Evolutionary conservation across 2,888 invertebrate species (phyloP).

Genomic region (Ctenicera cuprea): DNA sequence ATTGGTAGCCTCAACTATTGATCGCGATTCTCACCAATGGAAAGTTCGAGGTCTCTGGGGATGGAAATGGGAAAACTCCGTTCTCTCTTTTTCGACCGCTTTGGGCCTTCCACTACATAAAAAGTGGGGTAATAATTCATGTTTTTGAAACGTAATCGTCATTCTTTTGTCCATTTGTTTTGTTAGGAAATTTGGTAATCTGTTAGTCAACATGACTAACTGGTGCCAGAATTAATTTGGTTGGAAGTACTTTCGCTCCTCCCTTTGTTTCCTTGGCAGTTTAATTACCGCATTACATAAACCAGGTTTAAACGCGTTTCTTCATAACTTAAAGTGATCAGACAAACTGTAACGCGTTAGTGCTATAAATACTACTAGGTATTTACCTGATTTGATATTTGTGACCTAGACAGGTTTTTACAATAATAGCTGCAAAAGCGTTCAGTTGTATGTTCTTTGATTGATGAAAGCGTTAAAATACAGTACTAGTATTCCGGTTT

Average conservation of each 20-base stretch:
- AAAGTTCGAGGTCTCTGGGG: slow-evolving; percentile 41
- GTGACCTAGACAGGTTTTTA: too few relatives aligned
- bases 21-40: slow-evolving; percentile 50
- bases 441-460: too few relatives aligned
- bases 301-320: neutral
- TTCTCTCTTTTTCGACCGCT: slow-evolving; percentile 42
- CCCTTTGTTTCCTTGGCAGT: slow-evolving; percentile 10
- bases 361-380: too few relatives aligned
- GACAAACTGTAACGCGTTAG: neutral
- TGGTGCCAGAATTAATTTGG: slow-evolving; percentile 13
- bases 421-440: too few relatives aligned
- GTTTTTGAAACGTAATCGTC: slow-evolving; percentile 26
- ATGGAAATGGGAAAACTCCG: slow-evolving; percentile 47
- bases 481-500: too few relatives aligned
- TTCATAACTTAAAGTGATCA: neutral
- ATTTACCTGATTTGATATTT: too few relatives aligned
- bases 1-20: slow-evolving; percentile 52
- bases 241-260: neutral
- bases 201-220: slow-evolving; percentile 23
- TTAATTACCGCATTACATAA: neutral
- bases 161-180: slow-evolving; percentile 31
- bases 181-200: slow-evolving; percentile 43
- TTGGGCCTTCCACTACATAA: slow-evolving; percentile 31
- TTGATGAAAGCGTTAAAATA: too few relatives aligned
- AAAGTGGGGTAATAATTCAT: slow-evolving; percentile 36